A percentile compares a stretch with the other conserved stretches of the same genome.
Conservation (phyloP, 2,888 invertebrate species). For the Rotaria magnacalcarata region DNA sequence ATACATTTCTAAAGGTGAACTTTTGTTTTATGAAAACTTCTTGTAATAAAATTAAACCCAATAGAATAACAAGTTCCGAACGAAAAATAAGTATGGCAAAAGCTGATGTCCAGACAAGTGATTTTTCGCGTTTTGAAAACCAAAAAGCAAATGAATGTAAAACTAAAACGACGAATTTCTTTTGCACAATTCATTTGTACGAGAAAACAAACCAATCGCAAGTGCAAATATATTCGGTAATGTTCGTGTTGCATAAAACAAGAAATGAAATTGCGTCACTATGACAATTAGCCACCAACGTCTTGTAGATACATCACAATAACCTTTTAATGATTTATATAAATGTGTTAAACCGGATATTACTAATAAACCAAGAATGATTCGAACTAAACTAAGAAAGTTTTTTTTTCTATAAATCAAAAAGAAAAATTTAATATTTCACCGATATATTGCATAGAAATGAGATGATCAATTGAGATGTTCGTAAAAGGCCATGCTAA, state of each 20-base stretch:
- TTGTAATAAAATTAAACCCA: constrained; percentile 74
- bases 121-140: constrained; percentile 71
- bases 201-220: constrained; percentile 70
- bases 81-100: constrained; percentile 83
- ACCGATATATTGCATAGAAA: constrained; percentile 37
- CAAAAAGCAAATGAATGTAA: constrained; percentile 78
- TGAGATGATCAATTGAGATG: neutral
- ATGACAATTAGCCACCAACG: constrained; percentile 65
- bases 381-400: constrained; percentile 69
- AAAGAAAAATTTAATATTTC: neutral
- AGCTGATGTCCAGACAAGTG: constrained; percentile 77
- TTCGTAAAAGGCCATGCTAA: constrained; percentile 72
- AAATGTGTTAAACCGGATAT: constrained; percentile 72
- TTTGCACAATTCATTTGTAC: too few species aligned
- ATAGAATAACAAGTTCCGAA: constrained; percentile 74
- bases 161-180: constrained; percentile 63
- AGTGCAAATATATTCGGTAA: constrained; percentile 90
- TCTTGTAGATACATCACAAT: constrained; percentile 73
- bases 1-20: constrained; percentile 64
- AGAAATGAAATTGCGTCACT: constrained; percentile 89
- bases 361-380: constrained; percentile 72
- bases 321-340: constrained; percentile 69
- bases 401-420: neutral
- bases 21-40: constrained; percentile 70
- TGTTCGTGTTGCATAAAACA: constrained; percentile 89